A percentile compares a stretch with the other conserved stretches of the same genome.
These are phyloP conservation scores for Pristionchus maxplancki DNA, from an alignment of 2,888 invertebrate genomes.

Conservation along the genomic window DNA sequence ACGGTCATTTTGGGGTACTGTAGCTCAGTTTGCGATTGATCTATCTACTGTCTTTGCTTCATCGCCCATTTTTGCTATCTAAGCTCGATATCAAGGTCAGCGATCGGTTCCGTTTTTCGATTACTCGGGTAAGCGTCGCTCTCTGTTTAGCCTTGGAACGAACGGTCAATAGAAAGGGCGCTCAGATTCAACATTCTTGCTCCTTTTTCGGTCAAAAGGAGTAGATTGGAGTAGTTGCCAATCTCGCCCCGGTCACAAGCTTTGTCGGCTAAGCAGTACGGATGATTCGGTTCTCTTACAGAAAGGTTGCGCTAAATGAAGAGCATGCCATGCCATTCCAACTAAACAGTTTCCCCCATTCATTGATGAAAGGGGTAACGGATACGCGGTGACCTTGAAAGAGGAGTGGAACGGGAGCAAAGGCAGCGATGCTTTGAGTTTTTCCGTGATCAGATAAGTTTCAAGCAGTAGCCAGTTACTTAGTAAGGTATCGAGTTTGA, in stretches of 20 bases:
- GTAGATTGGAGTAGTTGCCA: no score
- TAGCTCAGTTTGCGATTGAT: not conserved
- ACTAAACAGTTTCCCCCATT: constrained; percentile 13
- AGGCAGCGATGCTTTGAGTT: not conserved
- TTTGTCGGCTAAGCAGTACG: not conserved
- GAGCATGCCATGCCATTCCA: not conserved
- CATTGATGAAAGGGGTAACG: not conserved
- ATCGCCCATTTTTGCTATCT: not conserved
- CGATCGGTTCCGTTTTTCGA: not conserved
- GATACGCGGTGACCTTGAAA: not conserved
- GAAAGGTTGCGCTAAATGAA: not conserved
- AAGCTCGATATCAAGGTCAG: constrained; percentile 6
- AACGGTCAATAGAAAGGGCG: constrained; percentile 25
- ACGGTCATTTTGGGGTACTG: not conserved
- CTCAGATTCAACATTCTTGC: not conserved
- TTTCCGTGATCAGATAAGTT: not conserved
- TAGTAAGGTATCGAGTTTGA: no score
- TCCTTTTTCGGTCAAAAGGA: not conserved
- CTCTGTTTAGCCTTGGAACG: constrained; percentile 31
- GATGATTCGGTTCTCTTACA: not conserved
- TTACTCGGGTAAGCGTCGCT: constrained; percentile 26
- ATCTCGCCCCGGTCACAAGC: not conserved
- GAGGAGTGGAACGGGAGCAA: not conserved
- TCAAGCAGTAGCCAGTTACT: no score
- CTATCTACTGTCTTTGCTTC: not conserved